phyloP scores from a whole-genome alignment of 2,113 vertebrate genomes.

The Myocastor coypus region DNA sequence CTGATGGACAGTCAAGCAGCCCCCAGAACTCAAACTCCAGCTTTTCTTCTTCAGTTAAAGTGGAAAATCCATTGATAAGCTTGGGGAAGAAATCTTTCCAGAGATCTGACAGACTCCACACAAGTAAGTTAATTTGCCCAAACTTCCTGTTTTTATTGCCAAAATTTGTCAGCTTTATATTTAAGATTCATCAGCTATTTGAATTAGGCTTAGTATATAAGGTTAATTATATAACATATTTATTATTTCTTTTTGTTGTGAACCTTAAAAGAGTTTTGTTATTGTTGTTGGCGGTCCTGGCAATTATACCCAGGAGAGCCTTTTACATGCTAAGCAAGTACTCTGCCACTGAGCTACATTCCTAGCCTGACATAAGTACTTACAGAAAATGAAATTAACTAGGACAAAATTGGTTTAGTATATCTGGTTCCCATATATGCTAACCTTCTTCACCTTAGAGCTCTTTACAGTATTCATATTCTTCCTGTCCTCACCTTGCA shows the following conservation, averaged over 20 bases:
- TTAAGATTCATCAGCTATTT: slow-evolving; percentile 37
- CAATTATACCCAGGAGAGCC: not conserved
- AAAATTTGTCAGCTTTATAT: not conserved
- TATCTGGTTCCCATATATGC: not conserved
- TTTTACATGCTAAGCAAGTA: not conserved
- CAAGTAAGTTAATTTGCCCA: slow-evolving; percentile 88
- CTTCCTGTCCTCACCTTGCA: not conserved
- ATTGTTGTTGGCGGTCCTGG: not conserved
- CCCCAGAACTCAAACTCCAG: slow-evolving; percentile 87
- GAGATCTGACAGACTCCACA: slow-evolving; percentile 92
- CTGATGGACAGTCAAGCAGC: slow-evolving; percentile 85
- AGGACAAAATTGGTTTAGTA: not conserved
- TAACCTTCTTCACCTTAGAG: not conserved
- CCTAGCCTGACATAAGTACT: not conserved
- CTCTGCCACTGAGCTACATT: not conserved
- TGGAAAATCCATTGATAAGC: slow-evolving; percentile 89
- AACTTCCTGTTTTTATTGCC: not conserved
- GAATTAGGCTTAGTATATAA: not conserved
- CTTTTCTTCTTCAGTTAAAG: slow-evolving; percentile 88
- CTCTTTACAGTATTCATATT: not conserved
- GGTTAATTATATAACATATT: not conserved
- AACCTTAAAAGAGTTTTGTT: not conserved
- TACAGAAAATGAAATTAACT: not conserved
- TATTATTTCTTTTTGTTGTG: not conserved
- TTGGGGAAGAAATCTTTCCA: slow-evolving; percentile 93